Evolutionary conservation across 2,113 vertebrate genomes (phyloP), one percentile per base, ranked within the genome.

Genomic region (Tachycineta bicolor): DNA sequence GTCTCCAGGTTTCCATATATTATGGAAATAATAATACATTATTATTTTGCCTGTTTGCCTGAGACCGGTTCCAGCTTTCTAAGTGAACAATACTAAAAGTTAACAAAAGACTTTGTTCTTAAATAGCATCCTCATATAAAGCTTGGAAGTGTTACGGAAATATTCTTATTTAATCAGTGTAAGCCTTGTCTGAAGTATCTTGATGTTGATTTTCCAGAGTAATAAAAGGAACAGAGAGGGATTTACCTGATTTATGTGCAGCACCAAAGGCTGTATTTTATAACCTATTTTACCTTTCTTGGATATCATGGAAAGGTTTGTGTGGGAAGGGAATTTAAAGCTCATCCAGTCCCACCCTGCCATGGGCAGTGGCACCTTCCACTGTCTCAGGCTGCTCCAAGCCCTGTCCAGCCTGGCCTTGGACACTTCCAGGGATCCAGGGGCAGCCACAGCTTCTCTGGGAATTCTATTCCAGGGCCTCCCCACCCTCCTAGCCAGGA

Each of bases 401-500:
- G 23, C n/a, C 28, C 22, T 2, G 8, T 41, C 50, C 74, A 87
- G 0, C 37, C 23, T 67, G 28, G 3, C 23, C 46, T 60, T 46
- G 53, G 77, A 5, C 52, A n/a, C 26, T 52, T 5, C 28, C 86
- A 81, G 56, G n/a, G 64, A 47, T 63, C 33, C 74, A 70, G 46
- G 14, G 28, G 7, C 33, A 60, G 53, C 46, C 77, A 46, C 52
- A 82, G 53, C 39, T 68, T 0, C 46, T 75, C 28, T 75, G 44
- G 37, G 46, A 8, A 73, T 22, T 15, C 37, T 0, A 2, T 6
- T 0, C 63, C 46, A 49, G 52, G 0, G 1, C 11, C 3, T 34
- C 16, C 8, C 5, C 62, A 50, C 17, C 14, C 11, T 50, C 29
- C 12, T 56, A 64, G 59, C 31, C 69, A 52, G 60, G 6, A 67